Base-by-base conservation (phyloP, 1,140 invertebrate species). In the Diachasmimorpha longicaudata region DNA sequence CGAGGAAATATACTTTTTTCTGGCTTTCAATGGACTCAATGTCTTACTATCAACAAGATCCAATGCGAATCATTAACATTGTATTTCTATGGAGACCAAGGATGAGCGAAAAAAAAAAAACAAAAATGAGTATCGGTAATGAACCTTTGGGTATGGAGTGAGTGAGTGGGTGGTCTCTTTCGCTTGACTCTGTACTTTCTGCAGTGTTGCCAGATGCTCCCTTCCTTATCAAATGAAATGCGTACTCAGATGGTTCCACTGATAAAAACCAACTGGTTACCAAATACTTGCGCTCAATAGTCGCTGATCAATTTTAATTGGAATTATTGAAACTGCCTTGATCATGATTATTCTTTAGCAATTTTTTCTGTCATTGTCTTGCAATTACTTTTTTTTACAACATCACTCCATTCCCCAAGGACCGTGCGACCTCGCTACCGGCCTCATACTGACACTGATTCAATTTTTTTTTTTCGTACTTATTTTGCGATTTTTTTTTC, bases 121-220 rank as follows among this genome's bases (percentile, higher is more conserved):
- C 31, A 68, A 46, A 31, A 21, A n/a, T 23, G 42, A 70, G 37
- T 44, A 37, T 69, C 31, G 42, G 63, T 48, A 75, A 75, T 70
- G 68, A 75, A 63, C 48, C 68, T 75, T 75, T 70, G 67, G 68
- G 36, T 39, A 48, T 75, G 44, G 36, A 25, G 39, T 36, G 42
- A 25, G 39, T 16, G 42, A 46, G 72, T 75, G 74, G 74, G 74
- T 75, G 74, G 74, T 75, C 74, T 70, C 31, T 46, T 67, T 66
- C 21, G 36, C n/a, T 31, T 31, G 70, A 58, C 11, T 14, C 31
- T 36, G 36, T 42, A 55, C 25, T 67, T 44, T 46, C 68, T 19
- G 36, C 73, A 70, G 44, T 69, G 74, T 70, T 74, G 73, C 73
- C 73, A 63, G 68, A 72, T 68, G 16, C 37, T 36, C 67, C 39